A percentile compares a stretch with the other conserved stretches of the same genome.
These are phyloP conservation scores for Holacanthella duospinosa DNA, from an alignment of 2,888 invertebrate genomes.

Conservation along the genomic window DNA sequence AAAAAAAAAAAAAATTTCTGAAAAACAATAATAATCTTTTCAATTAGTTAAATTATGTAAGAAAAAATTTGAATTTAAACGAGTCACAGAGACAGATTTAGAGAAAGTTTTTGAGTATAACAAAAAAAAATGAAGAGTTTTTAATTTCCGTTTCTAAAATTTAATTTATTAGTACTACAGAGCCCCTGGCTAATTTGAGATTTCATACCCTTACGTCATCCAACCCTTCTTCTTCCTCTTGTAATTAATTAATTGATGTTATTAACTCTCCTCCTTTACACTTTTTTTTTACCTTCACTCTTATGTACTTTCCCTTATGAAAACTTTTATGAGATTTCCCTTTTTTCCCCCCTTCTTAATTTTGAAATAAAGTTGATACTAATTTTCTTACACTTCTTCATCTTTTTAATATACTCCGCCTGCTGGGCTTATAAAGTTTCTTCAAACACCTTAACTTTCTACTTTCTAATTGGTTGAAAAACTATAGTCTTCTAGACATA, in stretches of 20 bases:
- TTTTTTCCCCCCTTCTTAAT: background rate
- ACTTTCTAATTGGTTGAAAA: background rate
- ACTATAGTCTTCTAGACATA: background rate
- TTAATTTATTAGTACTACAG: background rate
- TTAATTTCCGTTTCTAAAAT: background rate
- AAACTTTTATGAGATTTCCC: background rate
- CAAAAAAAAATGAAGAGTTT: no score
- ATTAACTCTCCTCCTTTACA: background rate
- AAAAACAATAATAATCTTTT: background rate
- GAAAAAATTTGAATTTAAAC: no score
- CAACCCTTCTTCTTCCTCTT: no score
- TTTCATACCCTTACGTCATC: no score
- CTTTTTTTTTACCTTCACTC: background rate
- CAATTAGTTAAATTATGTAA: no score
- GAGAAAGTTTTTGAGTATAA: no score
- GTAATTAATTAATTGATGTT: constrained; percentile 12
- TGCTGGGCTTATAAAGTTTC: background rate
- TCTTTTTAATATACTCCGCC: background rate
- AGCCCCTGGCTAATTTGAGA: background rate
- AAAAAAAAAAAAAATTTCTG: background rate
- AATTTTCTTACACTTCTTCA: background rate
- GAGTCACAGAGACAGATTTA: no score
- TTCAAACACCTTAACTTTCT: background rate
- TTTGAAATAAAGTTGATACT: background rate
- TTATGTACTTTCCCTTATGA: background rate